Evolutionary conservation across 2,888 invertebrate species (phyloP).

Genomic region (Caenorhabditis zanzibari): DNA sequence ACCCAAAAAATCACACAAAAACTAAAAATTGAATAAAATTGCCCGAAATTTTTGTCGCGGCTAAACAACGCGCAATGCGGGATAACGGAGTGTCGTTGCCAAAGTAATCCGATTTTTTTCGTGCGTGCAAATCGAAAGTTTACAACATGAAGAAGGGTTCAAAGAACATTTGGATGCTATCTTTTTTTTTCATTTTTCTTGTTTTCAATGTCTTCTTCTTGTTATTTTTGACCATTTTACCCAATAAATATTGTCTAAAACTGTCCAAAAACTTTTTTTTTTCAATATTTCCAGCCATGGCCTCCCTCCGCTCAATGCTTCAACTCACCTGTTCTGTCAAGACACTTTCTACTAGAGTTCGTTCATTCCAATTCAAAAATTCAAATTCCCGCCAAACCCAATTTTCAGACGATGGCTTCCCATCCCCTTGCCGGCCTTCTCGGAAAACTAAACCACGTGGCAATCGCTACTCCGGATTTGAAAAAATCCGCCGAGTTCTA

Average conservation of each 20-base stretch:
- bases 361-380: background rate
- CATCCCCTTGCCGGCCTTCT: slow-evolving; percentile 82
- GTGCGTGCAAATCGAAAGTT: slow-evolving; percentile 61
- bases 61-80: slow-evolving; percentile 39
- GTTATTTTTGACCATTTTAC: background rate
- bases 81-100: slow-evolving; percentile 49
- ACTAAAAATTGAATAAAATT: slow-evolving; percentile 15
- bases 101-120: background rate
- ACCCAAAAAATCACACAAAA: background rate
- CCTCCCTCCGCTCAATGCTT: slow-evolving; percentile 33
- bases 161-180: slow-evolving; percentile 14
- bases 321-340: slow-evolving; percentile 22
- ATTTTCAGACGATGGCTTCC: slow-evolving; percentile 71
- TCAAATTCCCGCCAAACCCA: background rate
- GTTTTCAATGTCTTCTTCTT: slow-evolving; percentile 4
- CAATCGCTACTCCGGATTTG: slow-evolving; percentile 86
- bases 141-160: slow-evolving; percentile 41
- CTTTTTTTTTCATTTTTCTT: slow-evolving; percentile 18
- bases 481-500: slow-evolving; percentile 85
- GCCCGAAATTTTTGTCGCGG: slow-evolving; percentile 17
- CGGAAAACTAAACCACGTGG: slow-evolving; percentile 87
- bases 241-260: too few relatives aligned
- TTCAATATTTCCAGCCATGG: slow-evolving; percentile 19
- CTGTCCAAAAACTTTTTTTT: slow-evolving; percentile 3
- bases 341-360: slow-evolving; percentile 53